Conservation (phyloP, 2,113 vertebrate species). For the Panurus biarmicus region DNA sequence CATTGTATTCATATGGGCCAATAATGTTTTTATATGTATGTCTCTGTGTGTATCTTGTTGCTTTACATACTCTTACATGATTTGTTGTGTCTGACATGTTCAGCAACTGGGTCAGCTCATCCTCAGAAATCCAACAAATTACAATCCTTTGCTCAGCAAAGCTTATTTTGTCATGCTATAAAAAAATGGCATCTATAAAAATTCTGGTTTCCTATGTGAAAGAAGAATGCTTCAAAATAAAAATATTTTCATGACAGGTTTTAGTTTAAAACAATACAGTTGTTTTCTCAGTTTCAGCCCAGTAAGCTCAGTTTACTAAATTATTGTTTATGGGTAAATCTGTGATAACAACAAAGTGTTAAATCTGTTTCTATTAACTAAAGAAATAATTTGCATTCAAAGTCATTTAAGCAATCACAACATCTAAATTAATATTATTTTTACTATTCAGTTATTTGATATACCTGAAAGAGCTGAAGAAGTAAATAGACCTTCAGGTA, state of each 20-base stretch:
- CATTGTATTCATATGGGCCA: neutral
- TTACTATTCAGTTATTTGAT: neutral
- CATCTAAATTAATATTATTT: neutral
- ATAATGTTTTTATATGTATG: accelerated
- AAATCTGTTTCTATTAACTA: too few relatives aligned
- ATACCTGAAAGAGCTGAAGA: neutral
- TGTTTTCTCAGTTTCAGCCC: neutral
- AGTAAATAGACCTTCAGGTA: neutral
- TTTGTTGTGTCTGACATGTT: neutral
- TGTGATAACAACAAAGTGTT: too few relatives aligned
- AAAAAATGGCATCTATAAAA: neutral
- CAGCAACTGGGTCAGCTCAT: neutral
- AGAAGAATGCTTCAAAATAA: neutral
- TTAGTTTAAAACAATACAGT: neutral
- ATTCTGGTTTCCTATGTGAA: neutral
- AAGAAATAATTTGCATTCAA: neutral
- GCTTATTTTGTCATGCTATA: neutral
- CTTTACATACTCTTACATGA: neutral
- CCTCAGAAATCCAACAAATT: neutral
- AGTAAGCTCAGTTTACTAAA: neutral
- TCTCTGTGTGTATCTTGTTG: neutral
- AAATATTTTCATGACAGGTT: neutral
- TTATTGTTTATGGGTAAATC: too few relatives aligned
- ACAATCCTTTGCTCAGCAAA: neutral
- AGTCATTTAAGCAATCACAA: neutral